These are phyloP conservation scores for Leucoraja erinaceus DNA, from an alignment of 2,113 vertebrate species.

Conservation along the genomic window DNA sequence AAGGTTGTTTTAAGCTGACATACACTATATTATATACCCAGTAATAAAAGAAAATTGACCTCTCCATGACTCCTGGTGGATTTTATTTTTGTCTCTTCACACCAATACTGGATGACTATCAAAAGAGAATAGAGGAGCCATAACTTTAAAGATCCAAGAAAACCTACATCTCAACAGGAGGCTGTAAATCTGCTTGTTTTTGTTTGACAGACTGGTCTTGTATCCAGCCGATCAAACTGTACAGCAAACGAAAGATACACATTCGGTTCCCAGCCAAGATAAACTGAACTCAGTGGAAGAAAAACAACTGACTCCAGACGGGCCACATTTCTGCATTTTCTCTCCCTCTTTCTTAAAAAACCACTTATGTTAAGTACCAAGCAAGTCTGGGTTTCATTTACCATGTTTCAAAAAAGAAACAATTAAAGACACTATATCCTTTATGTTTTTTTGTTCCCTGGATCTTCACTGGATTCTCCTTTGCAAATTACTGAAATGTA, in stretches of 20 bases:
- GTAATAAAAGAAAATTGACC: slow-evolving; percentile 76
- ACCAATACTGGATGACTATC: slow-evolving; percentile 59
- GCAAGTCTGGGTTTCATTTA: slow-evolving; percentile 35
- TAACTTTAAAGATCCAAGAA: slow-evolving; percentile 61
- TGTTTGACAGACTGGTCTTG: slow-evolving; percentile 64
- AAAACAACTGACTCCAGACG: slow-evolving; percentile 27
- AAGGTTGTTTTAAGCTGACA: slow-evolving; percentile 75
- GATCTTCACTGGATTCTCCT: neutral
- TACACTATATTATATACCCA: slow-evolving; percentile 76
- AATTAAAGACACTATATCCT: slow-evolving; percentile 12
- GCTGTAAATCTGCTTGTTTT: slow-evolving; percentile 64
- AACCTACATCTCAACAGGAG: slow-evolving; percentile 56
- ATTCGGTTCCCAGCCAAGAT: slow-evolving; percentile 52
- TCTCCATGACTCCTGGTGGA: slow-evolving; percentile 63
- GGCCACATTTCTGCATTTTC: slow-evolving; percentile 27
- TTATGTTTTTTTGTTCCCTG: neutral
- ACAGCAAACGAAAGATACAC: slow-evolving; percentile 61
- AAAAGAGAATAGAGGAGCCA: slow-evolving; percentile 63
- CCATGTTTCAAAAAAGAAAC: slow-evolving; percentile 3
- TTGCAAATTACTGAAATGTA: neutral
- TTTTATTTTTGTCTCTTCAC: slow-evolving; percentile 57
- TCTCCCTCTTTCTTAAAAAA: slow-evolving; percentile 29
- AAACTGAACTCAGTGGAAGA: slow-evolving; percentile 47
- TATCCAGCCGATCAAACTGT: slow-evolving; percentile 52
- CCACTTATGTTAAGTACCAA: slow-evolving; percentile 28